Conservation (phyloP, 2,797 vertebrate genomes). For the Amazonetta brasiliensis region DNA sequence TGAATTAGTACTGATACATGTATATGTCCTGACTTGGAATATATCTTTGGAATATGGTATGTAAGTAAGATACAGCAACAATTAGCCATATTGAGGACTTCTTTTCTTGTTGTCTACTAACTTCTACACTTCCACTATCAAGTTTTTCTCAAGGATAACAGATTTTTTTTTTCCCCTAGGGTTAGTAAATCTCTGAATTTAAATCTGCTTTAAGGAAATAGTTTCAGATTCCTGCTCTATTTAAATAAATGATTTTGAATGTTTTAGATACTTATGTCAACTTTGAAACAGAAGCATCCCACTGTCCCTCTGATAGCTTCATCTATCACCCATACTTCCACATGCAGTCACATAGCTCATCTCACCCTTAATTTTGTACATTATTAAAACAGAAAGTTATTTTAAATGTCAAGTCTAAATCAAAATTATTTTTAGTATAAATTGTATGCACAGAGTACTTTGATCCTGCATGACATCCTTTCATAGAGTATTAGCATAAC, state of each 20-base stretch:
- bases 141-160: not conserved
- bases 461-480: slow-evolving; percentile 28
- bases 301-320: not conserved
- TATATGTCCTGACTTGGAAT: not conserved
- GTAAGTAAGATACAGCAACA: not conserved
- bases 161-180: not conserved
- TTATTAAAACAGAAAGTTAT: not conserved
- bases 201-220: not conserved
- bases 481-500: slow-evolving; percentile 34
- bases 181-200: not conserved
- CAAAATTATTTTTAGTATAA: slow-evolving; percentile 42
- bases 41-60: not conserved
- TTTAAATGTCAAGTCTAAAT: slow-evolving; percentile 28
- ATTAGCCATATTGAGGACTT: not conserved
- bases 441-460: slow-evolving; percentile 10
- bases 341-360: not conserved
- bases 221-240: not conserved
- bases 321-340: not conserved
- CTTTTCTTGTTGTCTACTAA: not conserved
- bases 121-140: not conserved
- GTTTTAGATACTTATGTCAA: not conserved
- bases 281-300: not conserved
- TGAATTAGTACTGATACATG: not conserved
- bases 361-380: not conserved
- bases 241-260: not conserved